phyloP scores from a whole-genome alignment of 2,113 vertebrate genomes.

The Eubucco bourcierii region DNA sequence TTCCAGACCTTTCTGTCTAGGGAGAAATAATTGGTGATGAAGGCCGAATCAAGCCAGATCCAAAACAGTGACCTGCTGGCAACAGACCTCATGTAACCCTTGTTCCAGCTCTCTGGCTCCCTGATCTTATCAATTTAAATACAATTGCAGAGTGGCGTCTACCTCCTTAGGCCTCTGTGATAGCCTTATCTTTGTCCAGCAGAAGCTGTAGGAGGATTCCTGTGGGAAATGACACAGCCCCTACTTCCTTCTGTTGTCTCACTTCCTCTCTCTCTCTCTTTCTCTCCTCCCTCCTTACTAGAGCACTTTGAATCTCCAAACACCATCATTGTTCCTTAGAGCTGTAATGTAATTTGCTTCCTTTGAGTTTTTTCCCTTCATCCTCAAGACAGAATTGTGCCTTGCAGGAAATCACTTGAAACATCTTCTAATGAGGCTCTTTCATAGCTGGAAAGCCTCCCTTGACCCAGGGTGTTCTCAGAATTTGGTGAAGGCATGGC shows the following conservation, averaged over 20 bases:
- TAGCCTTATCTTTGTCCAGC: constrained; percentile 84
- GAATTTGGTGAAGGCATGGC: not conserved
- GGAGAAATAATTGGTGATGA: not conserved
- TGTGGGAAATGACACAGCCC: constrained; percentile 79
- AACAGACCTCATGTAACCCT: constrained; percentile 42
- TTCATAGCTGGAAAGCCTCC: not conserved
- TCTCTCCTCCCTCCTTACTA: constrained; percentile 67
- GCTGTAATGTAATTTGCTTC: constrained; percentile 49
- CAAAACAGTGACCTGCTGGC: not conserved
- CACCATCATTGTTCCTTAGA: constrained; percentile 78
- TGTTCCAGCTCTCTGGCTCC: not conserved
- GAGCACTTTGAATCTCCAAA: constrained; percentile 66
- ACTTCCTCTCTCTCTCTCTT: constrained; percentile 79
- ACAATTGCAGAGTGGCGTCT: constrained; percentile 48
- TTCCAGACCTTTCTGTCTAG: not conserved
- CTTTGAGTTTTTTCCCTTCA: not conserved
- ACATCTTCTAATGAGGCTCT: not conserved
- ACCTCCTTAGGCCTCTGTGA: constrained; percentile 65
- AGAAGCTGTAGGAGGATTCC: constrained; percentile 78
- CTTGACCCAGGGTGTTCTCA: not conserved
- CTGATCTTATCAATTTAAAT: constrained; percentile 48
- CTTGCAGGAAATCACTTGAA: constrained; percentile 37
- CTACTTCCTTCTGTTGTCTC: constrained; percentile 83
- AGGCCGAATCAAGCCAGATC: not conserved
- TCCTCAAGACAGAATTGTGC: not conserved